Conservation (phyloP, 2,888 invertebrate species). For the Colostygia pectinataria region DNA sequence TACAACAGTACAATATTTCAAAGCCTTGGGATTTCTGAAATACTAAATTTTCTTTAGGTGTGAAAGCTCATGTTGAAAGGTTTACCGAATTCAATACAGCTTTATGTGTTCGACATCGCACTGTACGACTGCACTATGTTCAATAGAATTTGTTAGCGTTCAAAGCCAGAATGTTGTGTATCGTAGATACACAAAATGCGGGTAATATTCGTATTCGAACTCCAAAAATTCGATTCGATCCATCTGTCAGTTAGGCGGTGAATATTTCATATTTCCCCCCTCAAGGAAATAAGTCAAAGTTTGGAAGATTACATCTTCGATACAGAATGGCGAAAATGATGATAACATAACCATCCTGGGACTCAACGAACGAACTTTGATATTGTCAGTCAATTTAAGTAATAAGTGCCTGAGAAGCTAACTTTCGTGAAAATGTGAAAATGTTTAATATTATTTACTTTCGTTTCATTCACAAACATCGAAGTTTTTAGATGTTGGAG, state of each 20-base stretch:
- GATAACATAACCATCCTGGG: conserved; percentile 37
- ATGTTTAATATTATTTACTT: conserved; percentile 10
- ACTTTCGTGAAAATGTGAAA: conserved; percentile 22
- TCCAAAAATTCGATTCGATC: conserved; percentile 60
- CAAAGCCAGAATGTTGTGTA: conserved; percentile 33
- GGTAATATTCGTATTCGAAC: conserved; percentile 29
- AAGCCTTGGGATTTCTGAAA: no score
- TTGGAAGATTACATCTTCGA: conserved; percentile 53
- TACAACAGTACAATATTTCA: no score
- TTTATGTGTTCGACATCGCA: background rate
- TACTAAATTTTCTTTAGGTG: background rate
- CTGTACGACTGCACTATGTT: background rate
- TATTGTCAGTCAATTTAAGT: conserved; percentile 36
- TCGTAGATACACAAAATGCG: conserved; percentile 2
- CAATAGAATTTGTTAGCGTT: conserved; percentile 39
- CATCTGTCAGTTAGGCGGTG: conserved; percentile 57
- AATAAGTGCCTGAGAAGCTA: conserved; percentile 30
- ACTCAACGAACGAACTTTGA: conserved; percentile 26
- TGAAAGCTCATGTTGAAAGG: background rate
- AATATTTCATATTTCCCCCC: conserved; percentile 57
- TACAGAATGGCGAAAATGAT: conserved; percentile 40
- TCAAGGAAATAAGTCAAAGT: conserved; percentile 57
- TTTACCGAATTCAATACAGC: background rate
- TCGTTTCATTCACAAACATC: background rate
- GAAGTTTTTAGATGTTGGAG: background rate